Evolutionary conservation across 2,113 vertebrate genomes (phyloP).

Genomic region (Scophthalmus maximus): DNA sequence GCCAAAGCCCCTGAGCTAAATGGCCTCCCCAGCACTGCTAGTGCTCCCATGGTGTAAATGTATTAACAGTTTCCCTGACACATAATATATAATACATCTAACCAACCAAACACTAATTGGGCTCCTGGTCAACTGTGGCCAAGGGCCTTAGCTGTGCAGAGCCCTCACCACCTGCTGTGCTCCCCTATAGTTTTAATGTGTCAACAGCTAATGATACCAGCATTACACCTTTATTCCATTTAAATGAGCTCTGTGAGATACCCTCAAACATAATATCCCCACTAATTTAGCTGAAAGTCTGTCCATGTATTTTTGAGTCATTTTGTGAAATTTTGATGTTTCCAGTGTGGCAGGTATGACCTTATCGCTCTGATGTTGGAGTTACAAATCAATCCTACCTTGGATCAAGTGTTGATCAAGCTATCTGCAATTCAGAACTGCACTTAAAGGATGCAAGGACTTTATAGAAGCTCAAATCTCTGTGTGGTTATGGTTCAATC

Average conservation of each 20-base stretch:
- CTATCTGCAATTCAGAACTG: neutral
- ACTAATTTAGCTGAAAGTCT: no score
- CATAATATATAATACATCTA: conserved; percentile 59
- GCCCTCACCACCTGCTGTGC: conserved; percentile 34
- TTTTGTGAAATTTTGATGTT: no score
- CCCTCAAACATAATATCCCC: no score
- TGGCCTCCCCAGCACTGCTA: conserved; percentile 50
- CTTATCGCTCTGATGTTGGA: neutral
- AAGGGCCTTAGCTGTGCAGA: conserved; percentile 26
- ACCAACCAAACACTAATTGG: conserved; percentile 56
- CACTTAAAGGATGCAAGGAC: conserved; percentile 17
- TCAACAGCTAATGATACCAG: conserved; percentile 25
- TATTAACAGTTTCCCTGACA: conserved; percentile 68
- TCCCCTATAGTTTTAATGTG: conserved; percentile 37
- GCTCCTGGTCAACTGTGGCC: conserved; percentile 38
- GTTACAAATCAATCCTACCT: conserved; percentile 5
- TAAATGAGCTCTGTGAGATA: neutral
- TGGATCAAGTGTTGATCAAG: neutral
- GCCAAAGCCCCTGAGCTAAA: conserved; percentile 70
- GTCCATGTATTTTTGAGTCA: no score
- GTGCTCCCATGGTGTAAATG: conserved; percentile 61
- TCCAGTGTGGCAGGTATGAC: neutral
- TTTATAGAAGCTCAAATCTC: conserved; percentile 9
- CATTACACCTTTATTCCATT: conserved; percentile 2
- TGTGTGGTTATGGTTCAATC: conserved; percentile 22